Percentiles rank a stretch among this genome's conserved stretches.
Conservation (phyloP, 2,797 vertebrate species). For the Lerista edwardsae region DNA sequence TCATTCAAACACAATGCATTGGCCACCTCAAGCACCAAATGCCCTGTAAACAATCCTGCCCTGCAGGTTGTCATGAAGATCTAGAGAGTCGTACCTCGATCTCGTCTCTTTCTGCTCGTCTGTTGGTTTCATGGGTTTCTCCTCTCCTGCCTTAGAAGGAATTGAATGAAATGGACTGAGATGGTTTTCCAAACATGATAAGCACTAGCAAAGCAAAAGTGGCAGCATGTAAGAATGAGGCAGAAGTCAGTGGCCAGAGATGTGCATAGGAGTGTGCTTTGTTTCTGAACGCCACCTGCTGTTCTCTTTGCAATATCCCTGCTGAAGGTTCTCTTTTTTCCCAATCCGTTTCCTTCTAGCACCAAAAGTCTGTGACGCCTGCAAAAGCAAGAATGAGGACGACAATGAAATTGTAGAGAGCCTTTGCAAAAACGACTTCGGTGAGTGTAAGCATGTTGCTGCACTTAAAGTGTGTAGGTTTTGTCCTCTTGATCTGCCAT, state of each 20-base stretch:
- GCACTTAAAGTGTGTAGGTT: background rate
- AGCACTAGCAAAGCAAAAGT: background rate
- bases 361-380: conserved; percentile 94
- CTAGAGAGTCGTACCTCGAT: conserved; percentile 30
- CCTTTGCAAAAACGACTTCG: conserved; percentile 97
- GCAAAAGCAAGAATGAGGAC: conserved; percentile 91
- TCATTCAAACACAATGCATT: conserved; percentile 68
- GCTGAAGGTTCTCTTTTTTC: conserved; percentile 53
- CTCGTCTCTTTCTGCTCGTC: background rate
- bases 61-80: conserved; percentile 40
- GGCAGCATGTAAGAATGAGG: background rate
- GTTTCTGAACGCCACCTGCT: conserved; percentile 71
- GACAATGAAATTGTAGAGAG: conserved; percentile 98
- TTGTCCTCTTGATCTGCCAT: background rate
- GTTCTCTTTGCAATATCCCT: conserved; percentile 59
- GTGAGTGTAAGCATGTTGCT: conserved; percentile 79
- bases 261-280: background rate
- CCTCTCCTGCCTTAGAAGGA: conserved; percentile 20
- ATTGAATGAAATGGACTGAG: background rate
- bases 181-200: background rate
- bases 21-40: conserved; percentile 56
- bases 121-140: background rate
- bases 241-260: background rate
- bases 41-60: conserved; percentile 27
- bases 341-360: conserved; percentile 75